phyloP scores from a whole-genome alignment of 1,140 invertebrate species.

The Pararge aegeria region DNA sequence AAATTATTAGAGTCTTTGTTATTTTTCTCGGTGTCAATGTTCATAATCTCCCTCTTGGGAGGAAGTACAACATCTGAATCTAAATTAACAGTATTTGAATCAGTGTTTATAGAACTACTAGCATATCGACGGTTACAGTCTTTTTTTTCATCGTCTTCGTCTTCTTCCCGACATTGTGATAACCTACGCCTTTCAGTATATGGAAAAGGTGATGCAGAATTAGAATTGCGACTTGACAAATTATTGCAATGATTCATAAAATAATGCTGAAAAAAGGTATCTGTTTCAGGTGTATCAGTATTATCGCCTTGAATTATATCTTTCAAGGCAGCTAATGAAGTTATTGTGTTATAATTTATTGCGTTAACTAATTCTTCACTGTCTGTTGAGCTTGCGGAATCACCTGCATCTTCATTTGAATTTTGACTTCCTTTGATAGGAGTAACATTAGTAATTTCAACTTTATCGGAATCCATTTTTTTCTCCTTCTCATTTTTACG shows the following conservation, averaged over 20 bases:
- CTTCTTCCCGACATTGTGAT: slow-evolving; percentile 90
- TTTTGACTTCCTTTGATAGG: slow-evolving; percentile 42
- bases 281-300: slow-evolving; percentile 82
- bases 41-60: slow-evolving; percentile 2
- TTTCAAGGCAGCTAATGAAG: slow-evolving; percentile 83
- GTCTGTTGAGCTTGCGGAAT: slow-evolving; percentile 81
- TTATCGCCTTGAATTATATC: slow-evolving; percentile 83
- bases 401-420: slow-evolving; percentile 35
- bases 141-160: slow-evolving; percentile 85
- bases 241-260: slow-evolving; percentile 86
- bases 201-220: slow-evolving; percentile 78
- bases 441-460: slow-evolving; percentile 32
- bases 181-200: slow-evolving; percentile 84
- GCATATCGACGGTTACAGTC: slow-evolving; percentile 38
- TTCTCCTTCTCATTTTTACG: slow-evolving; percentile 68
- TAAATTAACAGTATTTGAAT: slow-evolving; percentile 30
- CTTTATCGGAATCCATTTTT: slow-evolving; percentile 46
- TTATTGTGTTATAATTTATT: slow-evolving; percentile 85
- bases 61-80: not conserved
- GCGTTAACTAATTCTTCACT: slow-evolving; percentile 82
- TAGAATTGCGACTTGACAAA: slow-evolving; percentile 81
- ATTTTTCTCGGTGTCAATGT: slow-evolving; percentile 8
- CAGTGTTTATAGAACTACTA: slow-evolving; percentile 24
- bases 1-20: slow-evolving; percentile 11
- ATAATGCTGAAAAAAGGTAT: slow-evolving; percentile 86